These are phyloP conservation scores for Cactoblastis cactorum DNA, from an alignment of 2,888 invertebrate species.

Conservation along the genomic window DNA sequence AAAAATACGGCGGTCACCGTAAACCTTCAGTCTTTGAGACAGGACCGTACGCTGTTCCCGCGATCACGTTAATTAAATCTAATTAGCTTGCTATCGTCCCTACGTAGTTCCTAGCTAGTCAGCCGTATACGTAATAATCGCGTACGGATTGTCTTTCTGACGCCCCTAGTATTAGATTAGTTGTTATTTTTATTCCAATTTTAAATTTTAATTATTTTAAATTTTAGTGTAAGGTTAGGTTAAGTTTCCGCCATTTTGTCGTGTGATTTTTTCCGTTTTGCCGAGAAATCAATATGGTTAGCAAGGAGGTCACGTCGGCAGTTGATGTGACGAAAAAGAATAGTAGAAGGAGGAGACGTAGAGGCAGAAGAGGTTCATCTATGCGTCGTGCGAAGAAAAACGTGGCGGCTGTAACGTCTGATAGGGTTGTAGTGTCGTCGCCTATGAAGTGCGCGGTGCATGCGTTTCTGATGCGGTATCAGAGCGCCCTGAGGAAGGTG, in stretches of 20 bases:
- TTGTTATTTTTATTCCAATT: conserved; percentile 22
- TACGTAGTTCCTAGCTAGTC: conserved; percentile 4
- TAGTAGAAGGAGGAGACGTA: conserved; percentile 38
- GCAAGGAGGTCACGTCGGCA: conserved; percentile 40
- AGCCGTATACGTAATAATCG: conserved; percentile 11
- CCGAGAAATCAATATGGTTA: conserved; percentile 39
- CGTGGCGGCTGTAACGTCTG: conserved; percentile 10
- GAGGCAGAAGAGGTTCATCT: conserved; percentile 48
- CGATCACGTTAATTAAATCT: conserved; percentile 21
- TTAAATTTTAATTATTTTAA: conserved; percentile 19
- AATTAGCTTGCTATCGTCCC: conserved; percentile 14
- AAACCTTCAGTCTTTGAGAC: conserved; percentile 56
- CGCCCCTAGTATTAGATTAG: conserved; percentile 15
- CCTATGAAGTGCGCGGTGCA: conserved; percentile 67
- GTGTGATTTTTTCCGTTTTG: conserved; percentile 23
- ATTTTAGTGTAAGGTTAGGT: conserved; percentile 23
- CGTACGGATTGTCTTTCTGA: conserved; percentile 10
- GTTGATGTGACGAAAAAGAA: conserved; percentile 43
- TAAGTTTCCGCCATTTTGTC: conserved; percentile 59
- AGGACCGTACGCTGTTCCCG: conserved; percentile 42
- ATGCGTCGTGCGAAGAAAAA: conserved; percentile 46
- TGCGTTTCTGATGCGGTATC: conserved; percentile 59
- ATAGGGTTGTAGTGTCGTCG: conserved; percentile 28
- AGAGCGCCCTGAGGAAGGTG: conserved; percentile 59
- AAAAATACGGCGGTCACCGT: background rate